These are phyloP conservation scores for Callocephalon fimbriatum DNA, from an alignment of 2,113 vertebrate genomes.

Conservation along the genomic window DNA sequence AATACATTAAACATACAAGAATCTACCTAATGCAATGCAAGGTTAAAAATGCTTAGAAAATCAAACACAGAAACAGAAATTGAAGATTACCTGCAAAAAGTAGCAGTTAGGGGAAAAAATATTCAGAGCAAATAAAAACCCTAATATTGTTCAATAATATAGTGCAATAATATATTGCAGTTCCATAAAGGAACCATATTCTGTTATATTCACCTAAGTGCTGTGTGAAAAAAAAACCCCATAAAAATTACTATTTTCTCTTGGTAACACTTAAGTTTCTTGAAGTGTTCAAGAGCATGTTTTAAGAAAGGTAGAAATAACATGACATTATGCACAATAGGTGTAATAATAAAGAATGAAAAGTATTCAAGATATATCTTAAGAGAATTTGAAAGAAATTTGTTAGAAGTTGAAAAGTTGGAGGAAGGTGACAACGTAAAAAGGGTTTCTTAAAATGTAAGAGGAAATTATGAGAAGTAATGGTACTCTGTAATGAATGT, in stretches of 20 bases:
- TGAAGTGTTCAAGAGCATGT: not conserved
- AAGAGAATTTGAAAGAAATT: not conserved
- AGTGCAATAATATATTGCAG: not conserved
- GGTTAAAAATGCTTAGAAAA: not conserved
- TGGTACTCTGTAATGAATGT: not conserved
- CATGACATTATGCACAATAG: fast-evolving
- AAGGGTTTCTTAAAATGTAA: not conserved
- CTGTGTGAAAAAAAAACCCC: not conserved
- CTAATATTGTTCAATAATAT: not conserved
- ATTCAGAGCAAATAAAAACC: not conserved
- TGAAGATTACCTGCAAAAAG: not conserved
- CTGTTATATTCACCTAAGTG: not conserved
- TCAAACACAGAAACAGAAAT: not conserved
- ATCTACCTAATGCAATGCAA: not conserved
- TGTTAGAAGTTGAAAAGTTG: not conserved
- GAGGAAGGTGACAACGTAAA: not conserved
- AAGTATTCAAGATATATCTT: not conserved
- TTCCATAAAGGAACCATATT: not conserved
- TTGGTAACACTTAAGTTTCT: not conserved
- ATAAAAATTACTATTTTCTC: not conserved
- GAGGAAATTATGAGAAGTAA: not conserved
- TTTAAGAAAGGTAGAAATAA: not conserved
- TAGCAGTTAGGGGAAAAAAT: not conserved
- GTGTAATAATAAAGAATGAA: not conserved
- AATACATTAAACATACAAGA: not conserved